A percentile compares a stretch with the other conserved stretches of the same genome.
Conservation (phyloP, 2,888 invertebrate species). For the Flexamia atlantica region DNA sequence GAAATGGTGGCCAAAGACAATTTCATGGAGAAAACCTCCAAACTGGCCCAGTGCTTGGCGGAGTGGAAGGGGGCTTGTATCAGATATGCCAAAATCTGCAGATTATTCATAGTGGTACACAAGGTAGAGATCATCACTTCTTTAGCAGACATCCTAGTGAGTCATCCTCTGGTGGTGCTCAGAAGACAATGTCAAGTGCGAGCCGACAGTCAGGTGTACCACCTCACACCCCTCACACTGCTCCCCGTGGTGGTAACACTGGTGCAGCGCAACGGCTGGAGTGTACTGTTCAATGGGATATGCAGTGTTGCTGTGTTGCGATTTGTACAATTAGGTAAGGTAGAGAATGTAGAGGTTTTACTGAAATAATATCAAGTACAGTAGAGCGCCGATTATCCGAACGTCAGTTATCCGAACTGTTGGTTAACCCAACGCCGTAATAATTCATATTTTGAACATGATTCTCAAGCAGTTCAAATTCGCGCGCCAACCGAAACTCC, state of each 20-base stretch:
- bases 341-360: background rate
- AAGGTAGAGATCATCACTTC: slow-evolving; percentile 28
- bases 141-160: slow-evolving; percentile 1
- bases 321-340: background rate
- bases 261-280: slow-evolving; percentile 1
- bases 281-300: background rate
- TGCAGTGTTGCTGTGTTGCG: background rate
- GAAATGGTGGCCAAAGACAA: background rate
- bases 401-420: too few species aligned
- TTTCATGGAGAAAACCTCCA: background rate
- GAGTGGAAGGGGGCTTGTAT: background rate
- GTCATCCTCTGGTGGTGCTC: background rate
- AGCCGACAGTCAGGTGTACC: slow-evolving; percentile 6
- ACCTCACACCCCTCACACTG: slow-evolving; percentile 10
- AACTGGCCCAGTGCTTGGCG: background rate
- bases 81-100: background rate
- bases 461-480: too few species aligned
- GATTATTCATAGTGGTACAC: slow-evolving; percentile 2
- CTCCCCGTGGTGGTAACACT: background rate
- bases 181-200: slow-evolving; percentile 32
- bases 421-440: too few species aligned
- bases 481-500: too few species aligned
- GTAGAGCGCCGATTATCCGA: too few species aligned
- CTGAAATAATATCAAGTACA: too few species aligned
- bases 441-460: too few species aligned